phyloP scores from a whole-genome alignment of 2,888 invertebrate genomes.

The Hydrotaea diabolus region DNA sequence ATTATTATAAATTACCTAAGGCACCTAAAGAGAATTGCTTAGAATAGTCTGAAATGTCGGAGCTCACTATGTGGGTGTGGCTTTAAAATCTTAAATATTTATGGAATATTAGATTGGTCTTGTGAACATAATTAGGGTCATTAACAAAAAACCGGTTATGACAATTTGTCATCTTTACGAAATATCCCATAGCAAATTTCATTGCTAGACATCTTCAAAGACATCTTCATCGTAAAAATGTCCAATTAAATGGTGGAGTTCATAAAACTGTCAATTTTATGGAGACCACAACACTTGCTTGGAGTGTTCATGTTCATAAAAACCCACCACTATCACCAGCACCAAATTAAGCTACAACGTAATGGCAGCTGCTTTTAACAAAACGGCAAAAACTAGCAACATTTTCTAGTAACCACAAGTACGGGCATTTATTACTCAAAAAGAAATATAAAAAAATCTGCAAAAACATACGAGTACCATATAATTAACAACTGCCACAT shows the following conservation, averaged over 20 bases:
- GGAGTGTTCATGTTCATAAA: background rate
- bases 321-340: background rate
- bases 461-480: no score
- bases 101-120: no score
- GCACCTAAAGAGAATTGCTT: no score
- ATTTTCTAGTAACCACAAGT: background rate
- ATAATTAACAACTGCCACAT: constrained; percentile 1
- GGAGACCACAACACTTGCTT: background rate
- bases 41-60: no score
- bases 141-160: no score
- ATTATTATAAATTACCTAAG: no score
- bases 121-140: no score
- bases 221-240: background rate
- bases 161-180: background rate
- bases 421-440: background rate
- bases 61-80: no score
- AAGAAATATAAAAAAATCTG: no score
- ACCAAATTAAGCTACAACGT: background rate
- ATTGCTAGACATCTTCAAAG: background rate
- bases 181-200: background rate
- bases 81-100: no score
- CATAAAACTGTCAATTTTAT: constrained; percentile 11
- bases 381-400: constrained; percentile 4
- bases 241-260: background rate
- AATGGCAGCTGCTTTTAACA: background rate